Base-by-base conservation (phyloP, 2,113 vertebrate genomes). In the Albula glossodonta region DNA sequence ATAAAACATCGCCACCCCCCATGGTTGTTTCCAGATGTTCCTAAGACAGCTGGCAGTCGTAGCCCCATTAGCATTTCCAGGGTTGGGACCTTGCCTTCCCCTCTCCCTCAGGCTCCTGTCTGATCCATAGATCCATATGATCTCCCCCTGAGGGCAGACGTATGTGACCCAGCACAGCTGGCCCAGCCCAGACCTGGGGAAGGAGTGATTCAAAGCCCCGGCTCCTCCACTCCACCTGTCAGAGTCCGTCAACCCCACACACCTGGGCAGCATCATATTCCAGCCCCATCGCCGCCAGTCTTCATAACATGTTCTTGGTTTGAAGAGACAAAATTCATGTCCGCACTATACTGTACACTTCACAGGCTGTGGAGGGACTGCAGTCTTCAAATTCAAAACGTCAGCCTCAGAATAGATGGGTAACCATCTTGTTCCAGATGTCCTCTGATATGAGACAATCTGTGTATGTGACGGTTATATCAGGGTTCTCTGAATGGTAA, bases 21-120 rank as follows among this genome's bases (percentile, higher is more conserved):
- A 41, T 15, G 83, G 74, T 51, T 63, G 63, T 51, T 60, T 82
- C 85, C 83, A 88, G 88, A 86, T 87, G 85, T 83, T 41, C 41
- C 57, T 77, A 74, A 78, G 77, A 49, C 53, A 85, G 53, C 78
- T 63, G 82, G 56, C 84, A 25, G 57, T 70, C 10, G 31, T 63
- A 57, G 53, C 60, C 82, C 83, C 63, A 83, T 41, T 31, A 85
- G 84, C 80, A 81, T 31, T 15, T 41, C 77, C 77, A 52, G 53
- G 66, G 81, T 9, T 84, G 66, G 60, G 41, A 84, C n/a, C 5
- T 51, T 70, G 57, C 57, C 84, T 60, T 66, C 80, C 80, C 53
- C 60, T 56, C 19, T 12, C 57, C 60, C 15, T 13, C 15, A 57
- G 57, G 63, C 17, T 48, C 25, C 41, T 5, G 31, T 9, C 57